A percentile compares a stretch with the other conserved stretches of the same genome.
Conservation (phyloP, 2,888 invertebrate species). For the Microdon myrmicae region DNA sequence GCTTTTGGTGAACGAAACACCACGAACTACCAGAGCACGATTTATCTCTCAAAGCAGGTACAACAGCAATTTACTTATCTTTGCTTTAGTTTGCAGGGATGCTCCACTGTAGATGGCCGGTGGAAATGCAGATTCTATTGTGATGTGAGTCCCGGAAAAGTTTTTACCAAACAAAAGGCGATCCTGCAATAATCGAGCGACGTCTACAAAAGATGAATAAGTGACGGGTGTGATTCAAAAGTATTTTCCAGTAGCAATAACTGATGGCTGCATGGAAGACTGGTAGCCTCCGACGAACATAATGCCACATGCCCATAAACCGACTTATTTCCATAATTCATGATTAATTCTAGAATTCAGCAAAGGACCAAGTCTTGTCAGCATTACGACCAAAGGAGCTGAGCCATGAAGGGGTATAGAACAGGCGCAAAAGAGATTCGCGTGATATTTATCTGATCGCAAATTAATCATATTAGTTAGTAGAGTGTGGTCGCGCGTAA, state of each 20-base stretch:
- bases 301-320: conserved; percentile 52
- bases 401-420: conserved; percentile 9
- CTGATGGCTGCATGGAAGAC: conserved; percentile 16
- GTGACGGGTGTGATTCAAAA: conserved; percentile 51
- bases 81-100: conserved; percentile 5
- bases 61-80: conserved; percentile 51
- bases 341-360: conserved; percentile 50
- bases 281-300: conserved; percentile 43
- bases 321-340: conserved; percentile 53
- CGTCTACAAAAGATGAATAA: conserved; percentile 52
- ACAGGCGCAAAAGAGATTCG: conserved; percentile 37
- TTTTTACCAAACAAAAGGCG: conserved; percentile 34
- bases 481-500: conserved; percentile 48
- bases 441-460: conserved; percentile 53
- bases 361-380: conserved; percentile 4
- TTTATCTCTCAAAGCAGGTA: conserved; percentile 48
- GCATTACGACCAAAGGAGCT: conserved; percentile 6
- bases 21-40: conserved; percentile 48
- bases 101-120: conserved; percentile 17
- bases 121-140: conserved; percentile 48
- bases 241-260: conserved; percentile 15
- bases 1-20: conserved; percentile 44
- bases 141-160: conserved; percentile 39
- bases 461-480: conserved; percentile 53
- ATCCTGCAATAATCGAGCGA: conserved; percentile 50